Evolutionary conservation across 2,113 vertebrate genomes (phyloP), one percentile per base, ranked within the genome.

Genomic region (Poicephalus meyeri): DNA sequence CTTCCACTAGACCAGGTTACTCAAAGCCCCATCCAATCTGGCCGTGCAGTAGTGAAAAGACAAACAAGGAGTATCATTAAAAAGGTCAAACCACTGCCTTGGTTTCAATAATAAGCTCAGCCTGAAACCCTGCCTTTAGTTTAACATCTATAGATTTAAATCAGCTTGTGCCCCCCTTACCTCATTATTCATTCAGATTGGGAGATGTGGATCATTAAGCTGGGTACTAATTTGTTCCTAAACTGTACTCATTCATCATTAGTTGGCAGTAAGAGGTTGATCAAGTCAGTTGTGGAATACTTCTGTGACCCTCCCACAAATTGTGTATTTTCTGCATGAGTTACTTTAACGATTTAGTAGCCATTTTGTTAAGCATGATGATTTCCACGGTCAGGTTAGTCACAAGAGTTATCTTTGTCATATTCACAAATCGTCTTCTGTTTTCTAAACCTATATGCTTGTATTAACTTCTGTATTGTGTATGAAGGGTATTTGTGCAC

Each of bases 191-290:
- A 90, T 73, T 73, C 58, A 91, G 74, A 80, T 1, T 44, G 44
- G 52, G 82, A 93, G 92, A 86, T 88, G 42, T 33, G 87, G 35
- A 82, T 95, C 91, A 96, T 77, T 94, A 95, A 83, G 60, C 64
- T 47, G 66, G 44, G 56, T 47, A 71, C 65, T 93, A 96, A 96
- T 93, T 88, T 89, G 65, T 79, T 88, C 49, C 82, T 90, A 83
- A 81, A 76, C 53, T 65, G 72, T 85, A 80, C 41, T 86, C 71
- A 74, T 92, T 94, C 80, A 93, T 95, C 94, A 93, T 91, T n/a
- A 52, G 24, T 3, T 71, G 86, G 71, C 69, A 96, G 50, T 13
- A 55, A 88, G 58, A 89, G 65, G 77, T 14, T 91, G 93, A 90
- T 77, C 64, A 94, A 88, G 80, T 55, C 80, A 77, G 52, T 86